These are phyloP conservation scores for Lycodopsis pacificus DNA, from an alignment of 2,797 vertebrate species.

Conservation along the genomic window DNA sequence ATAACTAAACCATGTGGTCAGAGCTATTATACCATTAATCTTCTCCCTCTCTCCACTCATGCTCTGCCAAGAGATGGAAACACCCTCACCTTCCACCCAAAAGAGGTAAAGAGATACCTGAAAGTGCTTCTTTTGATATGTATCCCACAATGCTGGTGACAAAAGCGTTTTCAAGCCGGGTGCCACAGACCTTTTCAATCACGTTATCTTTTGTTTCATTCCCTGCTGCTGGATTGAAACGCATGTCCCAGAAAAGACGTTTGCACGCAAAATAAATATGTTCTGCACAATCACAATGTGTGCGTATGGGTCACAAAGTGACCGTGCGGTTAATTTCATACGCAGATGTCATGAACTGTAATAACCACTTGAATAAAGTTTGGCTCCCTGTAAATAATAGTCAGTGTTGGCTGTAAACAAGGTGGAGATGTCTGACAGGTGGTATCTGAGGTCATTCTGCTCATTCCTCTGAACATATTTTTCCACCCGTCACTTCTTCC, in stretches of 20 bases:
- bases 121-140: slow-evolving; percentile 81
- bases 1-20: slow-evolving; percentile 87
- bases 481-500: slow-evolving; percentile 38
- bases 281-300: slow-evolving; percentile 25
- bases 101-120: slow-evolving; percentile 78
- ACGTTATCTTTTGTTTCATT: slow-evolving; percentile 57
- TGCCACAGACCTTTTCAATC: slow-evolving; percentile 62
- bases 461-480: slow-evolving; percentile 52
- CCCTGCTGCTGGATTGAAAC: slow-evolving; percentile 43
- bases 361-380: slow-evolving; percentile 69
- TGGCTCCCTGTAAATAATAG: slow-evolving; percentile 77
- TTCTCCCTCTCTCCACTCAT: slow-evolving; percentile 77
- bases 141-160: slow-evolving; percentile 75
- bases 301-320: slow-evolving; percentile 29
- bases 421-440: slow-evolving; percentile 62
- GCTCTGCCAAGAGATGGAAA: slow-evolving; percentile 80
- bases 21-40: slow-evolving; percentile 88
- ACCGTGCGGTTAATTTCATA: slow-evolving; percentile 35
- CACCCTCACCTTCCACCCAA: slow-evolving; percentile 80
- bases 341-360: slow-evolving; percentile 65
- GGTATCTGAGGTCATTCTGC: slow-evolving; percentile 66
- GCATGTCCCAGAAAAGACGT: slow-evolving; percentile 27
- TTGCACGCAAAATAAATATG: slow-evolving; percentile 11
- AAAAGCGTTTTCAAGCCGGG: slow-evolving; percentile 71
- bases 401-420: slow-evolving; percentile 83